phyloP scores from a whole-genome alignment of 1,140 invertebrate genomes.

The Drosophila sulfurigaster region DNA sequence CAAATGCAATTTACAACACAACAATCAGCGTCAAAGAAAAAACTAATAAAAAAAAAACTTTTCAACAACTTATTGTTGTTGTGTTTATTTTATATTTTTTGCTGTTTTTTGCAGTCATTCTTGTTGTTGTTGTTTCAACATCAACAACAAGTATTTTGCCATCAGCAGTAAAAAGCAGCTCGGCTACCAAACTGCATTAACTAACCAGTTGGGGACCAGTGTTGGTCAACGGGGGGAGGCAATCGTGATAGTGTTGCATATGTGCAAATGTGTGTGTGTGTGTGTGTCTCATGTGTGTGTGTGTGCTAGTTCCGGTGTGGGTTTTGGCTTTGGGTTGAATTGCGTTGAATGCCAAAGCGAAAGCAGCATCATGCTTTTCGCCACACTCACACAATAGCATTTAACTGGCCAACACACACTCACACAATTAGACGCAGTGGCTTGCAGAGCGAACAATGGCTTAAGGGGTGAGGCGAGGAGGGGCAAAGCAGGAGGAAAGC shows the following conservation, averaged over 20 bases:
- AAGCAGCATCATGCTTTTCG: slow-evolving; percentile 31
- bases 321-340: slow-evolving; percentile 16
- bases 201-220: slow-evolving; percentile 42
- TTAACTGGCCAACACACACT: slow-evolving; percentile 22
- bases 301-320: slow-evolving; percentile 8
- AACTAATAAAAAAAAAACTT: slow-evolving; percentile 67
- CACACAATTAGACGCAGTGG: slow-evolving; percentile 43
- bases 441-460: slow-evolving; percentile 20
- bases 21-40: slow-evolving; percentile 59
- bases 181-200: slow-evolving; percentile 57
- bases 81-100: neutral
- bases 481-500: neutral
- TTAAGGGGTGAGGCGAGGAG: neutral
- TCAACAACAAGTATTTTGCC: slow-evolving; percentile 48
- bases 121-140: slow-evolving; percentile 27
- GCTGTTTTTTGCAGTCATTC: neutral
- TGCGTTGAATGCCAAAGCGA: slow-evolving; percentile 14
- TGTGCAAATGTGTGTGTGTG: neutral
- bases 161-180: slow-evolving; percentile 46
- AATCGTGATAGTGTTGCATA: slow-evolving; percentile 7
- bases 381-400: slow-evolving; percentile 24
- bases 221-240: slow-evolving; percentile 7
- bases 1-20: slow-evolving; percentile 78
- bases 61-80: slow-evolving; percentile 12
- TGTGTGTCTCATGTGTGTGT: slow-evolving; percentile 3